A percentile compares a stretch with the other conserved stretches of the same genome.
phyloP scores from a whole-genome alignment of 35 echinoderm and acorn worm genomes.

The Hemicentrotus pulcherrimus region DNA sequence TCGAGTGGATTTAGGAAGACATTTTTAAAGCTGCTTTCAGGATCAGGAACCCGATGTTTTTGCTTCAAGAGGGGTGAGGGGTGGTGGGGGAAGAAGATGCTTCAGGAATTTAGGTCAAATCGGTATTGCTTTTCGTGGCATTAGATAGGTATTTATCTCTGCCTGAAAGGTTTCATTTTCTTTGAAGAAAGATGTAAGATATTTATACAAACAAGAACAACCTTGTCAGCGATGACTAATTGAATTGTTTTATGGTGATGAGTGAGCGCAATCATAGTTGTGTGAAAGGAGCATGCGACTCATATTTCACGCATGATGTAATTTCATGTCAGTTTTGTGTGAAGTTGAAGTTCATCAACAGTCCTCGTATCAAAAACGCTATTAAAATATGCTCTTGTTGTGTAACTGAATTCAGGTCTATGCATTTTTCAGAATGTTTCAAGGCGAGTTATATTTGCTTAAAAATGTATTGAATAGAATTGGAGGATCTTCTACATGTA shows the following conservation, averaged over 20 bases:
- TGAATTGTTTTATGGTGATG: not conserved
- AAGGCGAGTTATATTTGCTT: no score
- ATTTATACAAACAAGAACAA: not conserved
- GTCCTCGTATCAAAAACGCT: no score
- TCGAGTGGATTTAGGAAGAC: not conserved
- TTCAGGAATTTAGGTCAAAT: conserved; percentile 23
- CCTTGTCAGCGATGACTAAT: not conserved
- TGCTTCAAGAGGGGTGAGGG: not conserved
- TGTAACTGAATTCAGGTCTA: no score
- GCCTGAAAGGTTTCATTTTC: not conserved
- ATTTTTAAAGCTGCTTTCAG: not conserved
- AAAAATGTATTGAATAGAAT: no score
- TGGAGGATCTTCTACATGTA: no score
- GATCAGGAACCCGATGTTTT: not conserved
- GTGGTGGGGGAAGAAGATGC: not conserved
- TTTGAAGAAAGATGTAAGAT: not conserved
- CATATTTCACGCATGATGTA: no score
- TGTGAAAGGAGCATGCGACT: no score
- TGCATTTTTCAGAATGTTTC: no score
- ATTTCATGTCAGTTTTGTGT: no score
- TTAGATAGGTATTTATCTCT: not conserved
- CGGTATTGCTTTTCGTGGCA: conserved; percentile 6
- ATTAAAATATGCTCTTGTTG: no score
- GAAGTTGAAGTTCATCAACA: no score
- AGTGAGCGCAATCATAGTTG: not conserved